phyloP scores from a whole-genome alignment of 2,888 invertebrate genomes.

The Synergus umbraculus region DNA sequence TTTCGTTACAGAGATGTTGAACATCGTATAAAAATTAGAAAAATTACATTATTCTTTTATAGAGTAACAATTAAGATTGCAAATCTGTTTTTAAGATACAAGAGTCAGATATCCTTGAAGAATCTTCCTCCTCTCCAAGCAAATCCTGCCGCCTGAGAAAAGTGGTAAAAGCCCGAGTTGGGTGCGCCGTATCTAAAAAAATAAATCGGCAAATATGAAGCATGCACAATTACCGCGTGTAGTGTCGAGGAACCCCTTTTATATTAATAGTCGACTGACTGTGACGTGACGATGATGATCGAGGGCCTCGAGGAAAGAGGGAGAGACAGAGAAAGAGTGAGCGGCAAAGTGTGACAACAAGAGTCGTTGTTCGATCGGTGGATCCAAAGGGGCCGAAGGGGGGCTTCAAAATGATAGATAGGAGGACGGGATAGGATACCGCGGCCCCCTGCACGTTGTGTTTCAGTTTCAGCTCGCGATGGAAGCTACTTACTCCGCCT shows the following conservation, averaged over 20 bases:
- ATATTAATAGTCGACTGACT: constrained; percentile 76
- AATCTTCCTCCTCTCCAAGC: not conserved
- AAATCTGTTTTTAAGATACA: no score
- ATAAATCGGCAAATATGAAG: constrained; percentile 70
- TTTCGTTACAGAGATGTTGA: no score
- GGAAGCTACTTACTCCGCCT: constrained; percentile 67
- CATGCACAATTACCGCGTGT: constrained; percentile 72
- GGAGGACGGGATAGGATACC: constrained; percentile 73
- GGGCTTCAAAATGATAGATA: constrained; percentile 75
- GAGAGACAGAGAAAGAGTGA: constrained; percentile 47
- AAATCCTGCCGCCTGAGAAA: not conserved
- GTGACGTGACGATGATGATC: constrained; percentile 70
- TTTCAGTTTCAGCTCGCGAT: constrained; percentile 74
- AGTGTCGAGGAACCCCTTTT: constrained; percentile 77
- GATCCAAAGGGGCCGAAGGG: constrained; percentile 64
- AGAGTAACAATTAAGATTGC: no score
- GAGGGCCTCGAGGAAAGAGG: constrained; percentile 50
- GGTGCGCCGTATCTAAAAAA: constrained; percentile 58
- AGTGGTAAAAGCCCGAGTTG: not conserved
- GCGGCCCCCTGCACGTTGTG: constrained; percentile 71
- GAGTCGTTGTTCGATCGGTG: constrained; percentile 56
- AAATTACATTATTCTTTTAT: no score
- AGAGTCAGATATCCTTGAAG: no score
- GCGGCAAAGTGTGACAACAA: constrained; percentile 46
- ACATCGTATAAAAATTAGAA: no score